These are phyloP conservation scores for Sphaerophoria taeniata DNA, from an alignment of 2,888 invertebrate genomes.

Conservation along the genomic window DNA sequence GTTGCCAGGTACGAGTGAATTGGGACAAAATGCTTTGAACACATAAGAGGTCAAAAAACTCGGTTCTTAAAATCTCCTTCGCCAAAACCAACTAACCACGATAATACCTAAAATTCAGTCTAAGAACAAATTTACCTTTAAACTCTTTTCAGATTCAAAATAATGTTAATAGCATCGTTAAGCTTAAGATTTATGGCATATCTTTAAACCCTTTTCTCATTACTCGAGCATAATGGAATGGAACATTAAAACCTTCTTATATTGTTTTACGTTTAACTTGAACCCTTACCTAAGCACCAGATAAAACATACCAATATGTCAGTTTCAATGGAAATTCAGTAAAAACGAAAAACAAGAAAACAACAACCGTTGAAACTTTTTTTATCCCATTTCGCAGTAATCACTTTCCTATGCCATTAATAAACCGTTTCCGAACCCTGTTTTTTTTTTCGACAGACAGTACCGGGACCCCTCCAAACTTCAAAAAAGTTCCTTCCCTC, in stretches of 20 bases:
- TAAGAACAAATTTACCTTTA: too few relatives aligned
- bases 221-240: neutral
- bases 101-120: too few relatives aligned
- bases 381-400: constrained; percentile 20
- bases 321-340: neutral
- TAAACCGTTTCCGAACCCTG: neutral
- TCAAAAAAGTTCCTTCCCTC: neutral
- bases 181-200: neutral
- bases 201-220: constrained; percentile 12
- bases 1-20: too few relatives aligned
- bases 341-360: neutral
- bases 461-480: neutral
- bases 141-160: neutral
- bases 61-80: too few relatives aligned
- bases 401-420: constrained; percentile 13
- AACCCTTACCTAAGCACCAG: neutral
- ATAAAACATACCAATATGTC: neutral
- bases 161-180: constrained; percentile 4
- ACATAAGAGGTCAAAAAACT: too few relatives aligned
- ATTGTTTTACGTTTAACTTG: constrained; percentile 16
- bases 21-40: too few relatives aligned
- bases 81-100: too few relatives aligned
- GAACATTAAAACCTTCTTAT: neutral
- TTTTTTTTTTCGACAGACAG: neutral
- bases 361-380: neutral